Conservation (phyloP, 1,140 invertebrate species). For the Saccostrea glomerata region DNA sequence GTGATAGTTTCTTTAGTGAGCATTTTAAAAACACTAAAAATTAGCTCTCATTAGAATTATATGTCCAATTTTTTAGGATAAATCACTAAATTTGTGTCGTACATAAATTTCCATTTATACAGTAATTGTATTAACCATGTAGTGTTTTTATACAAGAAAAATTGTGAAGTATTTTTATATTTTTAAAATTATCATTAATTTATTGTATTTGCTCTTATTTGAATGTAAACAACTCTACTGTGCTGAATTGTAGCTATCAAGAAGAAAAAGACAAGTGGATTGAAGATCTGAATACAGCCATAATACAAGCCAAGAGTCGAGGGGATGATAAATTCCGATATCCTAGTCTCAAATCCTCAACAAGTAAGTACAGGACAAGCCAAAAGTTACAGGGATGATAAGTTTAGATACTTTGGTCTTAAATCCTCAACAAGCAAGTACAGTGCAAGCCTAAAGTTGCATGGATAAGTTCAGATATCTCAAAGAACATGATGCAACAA, state of each 20-base stretch:
- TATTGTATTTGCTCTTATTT: too few relatives aligned
- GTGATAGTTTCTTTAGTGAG: too few relatives aligned
- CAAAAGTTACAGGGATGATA: conserved; percentile 82
- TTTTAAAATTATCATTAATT: too few relatives aligned
- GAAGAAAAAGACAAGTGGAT: conserved; percentile 94
- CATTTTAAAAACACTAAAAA: too few relatives aligned
- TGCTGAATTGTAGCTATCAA: conserved; percentile 82
- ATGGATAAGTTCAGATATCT: conserved; percentile 83
- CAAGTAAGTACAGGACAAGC: conserved; percentile 78
- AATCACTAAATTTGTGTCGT: too few relatives aligned
- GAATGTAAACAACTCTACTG: too few relatives aligned
- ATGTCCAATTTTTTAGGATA: too few relatives aligned
- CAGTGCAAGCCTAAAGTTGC: conserved; percentile 81
- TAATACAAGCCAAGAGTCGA: conserved; percentile 84
- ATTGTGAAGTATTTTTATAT: too few relatives aligned
- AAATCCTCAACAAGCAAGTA: conserved; percentile 84
- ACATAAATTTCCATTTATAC: too few relatives aligned
- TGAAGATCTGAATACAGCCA: conserved; percentile 88
- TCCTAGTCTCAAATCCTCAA: conserved; percentile 87
- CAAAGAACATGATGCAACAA: too few relatives aligned
- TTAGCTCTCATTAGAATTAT: too few relatives aligned
- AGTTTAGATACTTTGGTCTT: conserved; percentile 85
- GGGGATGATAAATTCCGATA: conserved; percentile 83
- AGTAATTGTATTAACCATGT: neutral
- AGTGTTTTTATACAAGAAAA: too few relatives aligned